phyloP scores from a whole-genome alignment of 2,888 invertebrate species.

The Eupelmus urozonus region DNA sequence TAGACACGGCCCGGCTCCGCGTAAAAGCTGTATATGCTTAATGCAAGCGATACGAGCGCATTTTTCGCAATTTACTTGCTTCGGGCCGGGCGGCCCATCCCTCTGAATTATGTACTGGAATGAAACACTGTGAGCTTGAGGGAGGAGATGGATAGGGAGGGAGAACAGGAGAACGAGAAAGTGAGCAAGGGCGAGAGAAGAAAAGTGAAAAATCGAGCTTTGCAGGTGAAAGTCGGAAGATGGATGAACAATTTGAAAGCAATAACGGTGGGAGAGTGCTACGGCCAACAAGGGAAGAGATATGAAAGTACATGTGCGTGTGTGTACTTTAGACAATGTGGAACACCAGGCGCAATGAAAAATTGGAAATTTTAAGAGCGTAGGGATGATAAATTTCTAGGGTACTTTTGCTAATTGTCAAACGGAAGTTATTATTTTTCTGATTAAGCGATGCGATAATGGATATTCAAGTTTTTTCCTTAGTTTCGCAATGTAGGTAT shows the following conservation, averaged over 20 bases:
- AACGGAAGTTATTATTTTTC: no score
- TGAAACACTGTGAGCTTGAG: no score
- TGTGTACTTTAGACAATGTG: neutral
- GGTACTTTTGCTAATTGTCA: no score
- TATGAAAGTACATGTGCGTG: neutral
- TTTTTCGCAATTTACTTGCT: constrained; percentile 29
- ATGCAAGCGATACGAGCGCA: neutral
- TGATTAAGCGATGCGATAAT: no score
- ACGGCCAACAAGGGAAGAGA: neutral
- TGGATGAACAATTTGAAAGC: constrained; percentile 27
- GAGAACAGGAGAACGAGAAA: neutral
- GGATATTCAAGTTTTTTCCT: no score
- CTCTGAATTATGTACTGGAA: constrained; percentile 31
- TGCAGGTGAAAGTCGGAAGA: constrained; percentile 19
- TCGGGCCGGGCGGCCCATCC: neutral
- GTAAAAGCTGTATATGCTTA: no score
- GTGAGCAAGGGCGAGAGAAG: neutral
- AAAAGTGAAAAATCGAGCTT: constrained; percentile 29
- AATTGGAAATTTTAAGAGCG: constrained; percentile 12
- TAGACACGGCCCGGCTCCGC: no score
- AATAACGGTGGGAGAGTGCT: no score
- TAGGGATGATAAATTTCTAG: neutral
- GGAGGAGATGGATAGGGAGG: no score
- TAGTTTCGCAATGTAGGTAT: no score
- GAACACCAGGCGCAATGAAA: constrained; percentile 18